Evolutionary conservation across 2,888 invertebrate genomes (phyloP), one percentile per base, ranked within the genome.

Genomic region (Platycnemis pennipes): DNA sequence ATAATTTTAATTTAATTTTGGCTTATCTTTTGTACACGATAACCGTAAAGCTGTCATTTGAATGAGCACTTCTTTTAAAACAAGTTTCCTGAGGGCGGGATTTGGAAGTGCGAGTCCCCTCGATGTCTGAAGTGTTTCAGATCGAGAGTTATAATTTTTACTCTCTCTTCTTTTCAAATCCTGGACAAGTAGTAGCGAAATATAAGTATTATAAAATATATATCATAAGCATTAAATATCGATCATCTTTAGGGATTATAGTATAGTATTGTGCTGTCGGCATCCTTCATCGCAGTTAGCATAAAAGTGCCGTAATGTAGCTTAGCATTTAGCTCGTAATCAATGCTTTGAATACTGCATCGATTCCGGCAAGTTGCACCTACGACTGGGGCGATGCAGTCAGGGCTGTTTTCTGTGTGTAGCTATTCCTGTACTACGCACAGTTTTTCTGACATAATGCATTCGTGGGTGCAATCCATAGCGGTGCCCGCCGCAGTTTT

Each of bases 51-150:
- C 77, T 37, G 77, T 77, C 37, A 37, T 77, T 77, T 77, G 77
- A 77, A 77, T 77, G 37, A 77, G 77, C 11, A 77, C 37, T 63
- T 77, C 77, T 37, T 77, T 77, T 77, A 77, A 77, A 77, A 77
- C 77, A 77, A 31, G 77, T 77, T 77, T 77, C 37, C 77, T 13
- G 37, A 31, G 77, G 22, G 77, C 77, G 77, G 77, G 3, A 77
- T 37, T 77, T 77, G 77, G 77, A 8, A 37, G 77, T 77, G 77
- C 77, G 37, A 77, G 77, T 37, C 77, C 37, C 13, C 37, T 77
- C 77, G 37, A 77, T 37, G 37, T 77, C 37, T 2, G 37, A 11
- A 77, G 77, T 77, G 77, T 77, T 31, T 7, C 37, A 37, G 37
- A 11, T 37, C 31, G 77, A 77, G 37, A 37, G 77, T 77, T 77